A percentile compares a stretch with the other conserved stretches of the same genome.
phyloP scores from a whole-genome alignment of 2,797 vertebrate species.

The Argyrosomus regius region DNA sequence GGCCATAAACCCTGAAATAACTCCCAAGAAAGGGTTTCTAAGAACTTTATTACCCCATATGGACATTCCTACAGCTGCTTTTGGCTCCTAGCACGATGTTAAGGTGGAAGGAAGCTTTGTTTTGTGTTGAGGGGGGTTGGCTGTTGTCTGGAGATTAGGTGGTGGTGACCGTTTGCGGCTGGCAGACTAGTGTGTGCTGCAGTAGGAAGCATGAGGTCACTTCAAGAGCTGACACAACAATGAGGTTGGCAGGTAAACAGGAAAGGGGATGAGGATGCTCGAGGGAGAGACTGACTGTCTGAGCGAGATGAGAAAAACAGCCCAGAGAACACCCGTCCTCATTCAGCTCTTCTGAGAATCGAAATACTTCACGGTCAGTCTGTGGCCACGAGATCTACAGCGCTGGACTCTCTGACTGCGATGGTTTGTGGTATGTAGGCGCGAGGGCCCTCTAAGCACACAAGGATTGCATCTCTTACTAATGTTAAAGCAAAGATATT shows the following conservation, averaged over 20 bases:
- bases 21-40: slow-evolving; percentile 22
- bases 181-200: background rate
- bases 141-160: slow-evolving; percentile 6
- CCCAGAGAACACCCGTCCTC: slow-evolving; percentile 52
- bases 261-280: slow-evolving; percentile 49
- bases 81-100: background rate
- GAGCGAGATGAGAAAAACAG: slow-evolving; percentile 45
- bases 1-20: background rate
- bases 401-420: slow-evolving; percentile 20
- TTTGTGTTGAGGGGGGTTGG: background rate
- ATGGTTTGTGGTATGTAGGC: slow-evolving; percentile 42
- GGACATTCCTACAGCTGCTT: slow-evolving; percentile 21
- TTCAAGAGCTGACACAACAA: slow-evolving; percentile 39
- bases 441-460: slow-evolving; percentile 54
- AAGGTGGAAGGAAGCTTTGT: slow-evolving; percentile 3
- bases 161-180: slow-evolving; percentile 12
- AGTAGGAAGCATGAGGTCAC: slow-evolving; percentile 27
- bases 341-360: slow-evolving; percentile 76
- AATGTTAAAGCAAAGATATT: slow-evolving; percentile 65
- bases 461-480: slow-evolving; percentile 54
- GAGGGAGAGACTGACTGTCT: slow-evolving; percentile 26
- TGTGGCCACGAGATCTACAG: slow-evolving; percentile 20
- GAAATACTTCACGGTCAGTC: slow-evolving; percentile 44
- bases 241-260: slow-evolving; percentile 51
- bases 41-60: slow-evolving; percentile 20